Evolutionary conservation across 2,797 vertebrate genomes (phyloP), one percentile per base, ranked within the genome.

Genomic region (Vultur gryphus): DNA sequence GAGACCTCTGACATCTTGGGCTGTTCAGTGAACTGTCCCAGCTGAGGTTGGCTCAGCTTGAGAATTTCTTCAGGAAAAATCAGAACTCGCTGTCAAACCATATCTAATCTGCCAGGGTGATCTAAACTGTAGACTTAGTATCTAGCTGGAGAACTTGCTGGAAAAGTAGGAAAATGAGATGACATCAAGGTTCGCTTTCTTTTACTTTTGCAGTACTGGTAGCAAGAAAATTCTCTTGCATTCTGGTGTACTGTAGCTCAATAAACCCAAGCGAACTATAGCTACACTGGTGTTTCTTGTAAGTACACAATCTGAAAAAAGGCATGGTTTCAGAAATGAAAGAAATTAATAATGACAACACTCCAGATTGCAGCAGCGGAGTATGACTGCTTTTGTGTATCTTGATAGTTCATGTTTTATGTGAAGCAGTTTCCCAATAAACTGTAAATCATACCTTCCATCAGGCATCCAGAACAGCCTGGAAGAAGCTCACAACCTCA

Each of bases 11-110:
- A 4, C 4, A 9, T 9, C 46, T 35, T 1, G 6, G 16, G 46
- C 10, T 65, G 3, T 29, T 78, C 2, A 6, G 52, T 48, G 41
- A 84, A 6, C 20, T 29, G 11, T 44, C 35, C 35, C 67, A 44
- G 61, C 55, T 39, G 62, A 55, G 43, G 9, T 4, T 44, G 69
- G 59, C 29, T 73, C 78, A 84, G 51, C 43, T 67, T 55, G 44
- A 16, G 79, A 13, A 52, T 25, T 66, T 29, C 46, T 51, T 51
- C 49, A 88, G 59, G 85, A 54, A 31, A 39, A 59, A 39, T 3
- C 24, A 25, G 10, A 66, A 67, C 10, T 79, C 0, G 3, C 28
- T 89, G 46, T 76, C 58, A 39, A n/a, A 75, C 8, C 3, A 0
- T 2, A 25, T n/a, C 29, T 62, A 41, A 46, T 33, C 37, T 54